Evolutionary conservation across 2,888 invertebrate genomes (phyloP), one percentile per base, ranked within the genome.

Genomic region (Xestia rhomboidea): DNA sequence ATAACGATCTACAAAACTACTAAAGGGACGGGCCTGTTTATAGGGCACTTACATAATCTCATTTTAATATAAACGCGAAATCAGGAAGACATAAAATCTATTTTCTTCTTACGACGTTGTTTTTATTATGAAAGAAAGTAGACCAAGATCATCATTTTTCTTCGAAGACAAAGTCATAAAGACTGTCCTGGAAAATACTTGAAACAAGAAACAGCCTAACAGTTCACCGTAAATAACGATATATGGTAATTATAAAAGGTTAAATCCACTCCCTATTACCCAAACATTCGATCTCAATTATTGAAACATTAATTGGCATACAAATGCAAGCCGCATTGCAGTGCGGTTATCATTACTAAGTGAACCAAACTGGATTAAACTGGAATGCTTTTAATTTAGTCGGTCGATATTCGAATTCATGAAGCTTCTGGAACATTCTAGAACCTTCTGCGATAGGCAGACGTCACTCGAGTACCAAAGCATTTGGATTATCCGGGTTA

Each of bases 301-400:
- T 73, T 82, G 77, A 82, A 79, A 81, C 77, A 79, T 77, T 88
- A 86, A 88, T 87, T 89, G 83, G 83, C 82, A 80, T 46, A 80
- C 77, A 88, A 83, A 74, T 77, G 73, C 83, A 87, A 82, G 34
- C 70, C 71, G 84, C 83, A 87, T 73, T 83, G 86, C 81, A 82
- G 66, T 80, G 79, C 76, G 69, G 86, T 87, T 86, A 84, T 89
- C 81, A 83, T 85, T 84, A 86, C 83, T 80, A 81, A 79, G 76
- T 62, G 68, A 79, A 81, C 80, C 78, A 74, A 82, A 76, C 84
- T 76, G 73, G 74, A 77, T 79, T 81, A 72, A 68, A 79, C 73
- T 75, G 71, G 80, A 88, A 82, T 79, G 87, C 87, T 85, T 83
- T 88, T 87, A 82, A 88, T 89, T 89, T 88, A 79, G 77, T 62